Percentiles rank a stretch among this genome's conserved stretches.
phyloP scores from a whole-genome alignment of 2,888 invertebrate species.

The Nemurella pictetii region DNA sequence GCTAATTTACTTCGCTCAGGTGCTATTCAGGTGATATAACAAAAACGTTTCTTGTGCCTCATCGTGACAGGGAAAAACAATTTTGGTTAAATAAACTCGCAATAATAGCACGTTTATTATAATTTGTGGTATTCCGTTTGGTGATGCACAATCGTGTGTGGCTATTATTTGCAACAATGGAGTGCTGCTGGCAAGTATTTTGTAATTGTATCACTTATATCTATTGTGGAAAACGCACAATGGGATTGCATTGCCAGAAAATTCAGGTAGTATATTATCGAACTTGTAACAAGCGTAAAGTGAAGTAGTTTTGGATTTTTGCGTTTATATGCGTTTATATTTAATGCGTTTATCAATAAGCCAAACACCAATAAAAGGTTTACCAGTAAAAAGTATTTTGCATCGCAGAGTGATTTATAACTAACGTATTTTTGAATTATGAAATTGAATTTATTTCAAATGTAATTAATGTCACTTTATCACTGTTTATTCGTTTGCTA shows the following conservation, averaged over 20 bases:
- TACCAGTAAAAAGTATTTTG: too few species aligned
- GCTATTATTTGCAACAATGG: neutral
- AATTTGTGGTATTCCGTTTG: neutral
- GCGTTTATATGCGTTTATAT: too few species aligned
- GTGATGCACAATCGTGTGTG: neutral
- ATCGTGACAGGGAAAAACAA: neutral
- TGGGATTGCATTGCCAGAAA: too few species aligned
- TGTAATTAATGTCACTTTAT: neutral
- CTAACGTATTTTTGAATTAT: neutral
- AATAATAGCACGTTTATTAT: neutral
- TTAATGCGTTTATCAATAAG: too few species aligned
- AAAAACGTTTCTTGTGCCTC: neutral
- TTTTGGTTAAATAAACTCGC: neutral
- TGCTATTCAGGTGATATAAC: neutral
- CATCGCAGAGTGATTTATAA: too few species aligned
- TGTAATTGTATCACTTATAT: neutral
- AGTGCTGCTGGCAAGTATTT: neutral
- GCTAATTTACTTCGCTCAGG: neutral
- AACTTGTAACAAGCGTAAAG: too few species aligned
- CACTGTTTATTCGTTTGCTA: neutral
- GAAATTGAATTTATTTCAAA: neutral
- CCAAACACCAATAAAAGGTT: too few species aligned
- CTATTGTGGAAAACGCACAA: neutral
- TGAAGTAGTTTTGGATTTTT: too few species aligned
- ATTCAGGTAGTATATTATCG: too few species aligned